Base-by-base conservation (phyloP, 92 coral and sea anemone species). In the Phenganax marumi region DNA sequence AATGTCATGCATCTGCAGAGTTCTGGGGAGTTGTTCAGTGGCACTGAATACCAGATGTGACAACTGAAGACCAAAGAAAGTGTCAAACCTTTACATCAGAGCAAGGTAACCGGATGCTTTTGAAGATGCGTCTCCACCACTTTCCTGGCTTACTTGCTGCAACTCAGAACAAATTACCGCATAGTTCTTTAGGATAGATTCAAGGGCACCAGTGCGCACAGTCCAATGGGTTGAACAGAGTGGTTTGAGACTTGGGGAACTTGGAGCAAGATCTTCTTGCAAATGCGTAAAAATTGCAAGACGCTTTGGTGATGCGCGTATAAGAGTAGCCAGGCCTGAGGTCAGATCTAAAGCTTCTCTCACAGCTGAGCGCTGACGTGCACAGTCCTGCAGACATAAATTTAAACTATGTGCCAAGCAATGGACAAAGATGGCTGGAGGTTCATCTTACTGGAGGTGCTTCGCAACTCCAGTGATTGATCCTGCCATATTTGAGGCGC, bases 401-500 rank as follows among this genome's bases (percentile, higher is more conserved):
- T 70, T 70, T 6, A 70, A 21, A 47, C 17, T 43, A 47, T 70
- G 76, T 43, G 76, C 76, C 26, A 70, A 70, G 55, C 76, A 70
- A 47, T 50, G 76, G 39, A 70, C 76, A 70, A 43, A 70, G 54
- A 70, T 16, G 39, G 53, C 76, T 2, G 54, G 0, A 8, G 76
- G 76, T 24, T 70, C 76, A 10, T 70, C 76, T 21, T 6, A 12
- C 10, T 43, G 53, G 5, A 70, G 53, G 14, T 53, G 53, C 54
- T 43, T 52, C 5, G 80, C 65, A 24, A 52, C 80, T 16, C 66
- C 80, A 19, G 49, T 22, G 50, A 75, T 16, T 10, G 2, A 48
- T 14, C 80, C 80, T 1, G 47, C 60, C 80, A 75, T 75, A 50
- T 75, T 75, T 23, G 80, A 52, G 8, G 66, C 78, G 13, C 61